Evolutionary conservation across 2,888 invertebrate genomes (phyloP).

Genomic region (Diarsia dahlii): DNA sequence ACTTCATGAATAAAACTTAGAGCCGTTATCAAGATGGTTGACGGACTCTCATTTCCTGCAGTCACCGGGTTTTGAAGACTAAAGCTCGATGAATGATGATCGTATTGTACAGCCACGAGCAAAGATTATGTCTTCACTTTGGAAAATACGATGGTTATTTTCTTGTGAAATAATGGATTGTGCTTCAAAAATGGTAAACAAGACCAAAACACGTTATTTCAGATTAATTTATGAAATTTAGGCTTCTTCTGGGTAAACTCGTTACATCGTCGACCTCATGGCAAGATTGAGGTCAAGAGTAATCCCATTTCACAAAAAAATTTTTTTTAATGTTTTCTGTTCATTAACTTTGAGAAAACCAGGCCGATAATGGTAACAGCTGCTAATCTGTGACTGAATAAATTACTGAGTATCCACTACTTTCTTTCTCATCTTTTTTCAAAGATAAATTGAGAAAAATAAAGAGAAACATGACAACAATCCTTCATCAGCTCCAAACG

Average conservation of each 20-base stretch:
- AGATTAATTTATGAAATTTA: background rate
- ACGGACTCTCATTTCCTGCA: conserved; percentile 40
- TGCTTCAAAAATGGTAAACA: no score
- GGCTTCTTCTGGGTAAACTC: no score
- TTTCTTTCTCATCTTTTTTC: background rate
- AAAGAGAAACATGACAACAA: conserved; percentile 1
- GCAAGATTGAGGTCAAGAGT: no score
- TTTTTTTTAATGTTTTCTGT: background rate
- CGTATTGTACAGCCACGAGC: background rate
- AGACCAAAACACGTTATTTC: background rate
- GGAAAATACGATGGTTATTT: no score
- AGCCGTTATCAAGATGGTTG: background rate
- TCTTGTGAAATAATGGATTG: no score
- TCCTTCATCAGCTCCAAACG: background rate
- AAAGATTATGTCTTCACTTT: no score
- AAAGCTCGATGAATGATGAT: conserved; percentile 21
- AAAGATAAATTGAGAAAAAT: conserved; percentile 1
- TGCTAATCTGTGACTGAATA: background rate
- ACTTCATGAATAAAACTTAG: conserved; percentile 4
- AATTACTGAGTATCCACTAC: background rate
- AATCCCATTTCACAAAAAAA: no score
- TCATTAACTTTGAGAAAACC: background rate
- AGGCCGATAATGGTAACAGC: background rate
- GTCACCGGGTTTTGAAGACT: conserved; percentile 18
- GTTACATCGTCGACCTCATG: no score